phyloP scores from a whole-genome alignment of 2,888 invertebrate genomes.

The Tenthredo scrophulariae region DNA sequence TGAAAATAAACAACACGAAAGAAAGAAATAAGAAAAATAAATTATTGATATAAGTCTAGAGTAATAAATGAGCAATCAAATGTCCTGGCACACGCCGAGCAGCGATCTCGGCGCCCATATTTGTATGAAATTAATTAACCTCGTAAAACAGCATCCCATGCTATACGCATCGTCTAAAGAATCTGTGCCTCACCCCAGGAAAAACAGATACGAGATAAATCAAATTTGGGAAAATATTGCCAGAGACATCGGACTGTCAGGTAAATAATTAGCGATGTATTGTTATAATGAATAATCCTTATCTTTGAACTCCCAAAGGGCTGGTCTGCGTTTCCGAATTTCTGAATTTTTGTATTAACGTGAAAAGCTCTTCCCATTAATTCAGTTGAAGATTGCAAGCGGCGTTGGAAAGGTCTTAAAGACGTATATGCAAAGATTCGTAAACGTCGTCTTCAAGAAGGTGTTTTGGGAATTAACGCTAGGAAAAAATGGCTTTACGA shows the following conservation, averaged over 20 bases:
- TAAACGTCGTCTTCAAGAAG: constrained; percentile 39
- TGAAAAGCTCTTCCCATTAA: background rate
- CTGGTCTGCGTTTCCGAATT: background rate
- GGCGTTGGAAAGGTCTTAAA: constrained; percentile 38
- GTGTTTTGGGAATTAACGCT: constrained; percentile 16
- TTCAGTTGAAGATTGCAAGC: constrained; percentile 36
- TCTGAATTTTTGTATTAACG: background rate
- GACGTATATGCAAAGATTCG: constrained; percentile 44
- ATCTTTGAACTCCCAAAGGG: background rate
- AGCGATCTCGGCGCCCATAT: constrained; percentile 41
- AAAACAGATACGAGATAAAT: constrained; percentile 35
- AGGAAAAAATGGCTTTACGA: constrained; percentile 44
- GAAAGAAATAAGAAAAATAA: no score
- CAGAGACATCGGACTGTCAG: constrained; percentile 13
- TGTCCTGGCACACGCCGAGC: constrained; percentile 26
- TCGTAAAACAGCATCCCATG: constrained; percentile 11
- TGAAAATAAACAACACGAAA: background rate
- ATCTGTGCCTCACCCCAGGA: background rate
- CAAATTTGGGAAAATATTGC: constrained; percentile 31
- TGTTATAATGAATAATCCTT: background rate
- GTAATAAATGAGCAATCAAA: background rate
- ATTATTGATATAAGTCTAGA: background rate
- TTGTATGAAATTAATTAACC: constrained; percentile 33
- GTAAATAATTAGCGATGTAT: background rate
- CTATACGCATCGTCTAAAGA: background rate